These are phyloP conservation scores for Melanotaenia trifasciata DNA, from an alignment of 2,797 vertebrate species.

Conservation along the genomic window DNA sequence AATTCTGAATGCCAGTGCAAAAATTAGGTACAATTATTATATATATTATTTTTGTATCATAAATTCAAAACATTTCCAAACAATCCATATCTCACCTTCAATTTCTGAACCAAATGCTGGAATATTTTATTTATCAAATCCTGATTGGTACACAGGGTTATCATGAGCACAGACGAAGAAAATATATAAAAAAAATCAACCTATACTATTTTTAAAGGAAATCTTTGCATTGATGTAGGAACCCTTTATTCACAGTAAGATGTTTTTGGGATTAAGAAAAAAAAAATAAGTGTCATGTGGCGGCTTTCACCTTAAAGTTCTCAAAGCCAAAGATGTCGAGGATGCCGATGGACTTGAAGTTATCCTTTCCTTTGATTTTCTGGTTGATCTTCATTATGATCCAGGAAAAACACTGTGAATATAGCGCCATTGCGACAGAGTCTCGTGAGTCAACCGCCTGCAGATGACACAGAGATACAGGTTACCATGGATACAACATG, in stretches of 20 bases:
- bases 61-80: not conserved
- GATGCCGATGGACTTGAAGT: slow-evolving; percentile 94
- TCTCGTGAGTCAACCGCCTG: slow-evolving; percentile 92
- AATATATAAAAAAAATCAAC: not conserved
- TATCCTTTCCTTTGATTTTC: slow-evolving; percentile 91
- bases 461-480: slow-evolving; percentile 23
- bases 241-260: not conserved
- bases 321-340: slow-evolving; percentile 95
- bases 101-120: not conserved
- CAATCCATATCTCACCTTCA: not conserved
- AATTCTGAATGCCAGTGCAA: not conserved
- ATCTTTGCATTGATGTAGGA: not conserved
- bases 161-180: not conserved
- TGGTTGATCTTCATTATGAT: slow-evolving; percentile 91
- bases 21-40: not conserved
- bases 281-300: not conserved
- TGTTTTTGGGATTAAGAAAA: not conserved
- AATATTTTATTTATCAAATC: not conserved
- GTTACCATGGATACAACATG: slow-evolving; percentile 31
- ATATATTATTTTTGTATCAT: not conserved
- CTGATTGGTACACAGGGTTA: not conserved
- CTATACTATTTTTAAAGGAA: not conserved
- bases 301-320: slow-evolving; percentile 89
- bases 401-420: slow-evolving; percentile 94
- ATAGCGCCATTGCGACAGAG: slow-evolving; percentile 92